Base-by-base conservation (phyloP, 2,113 vertebrate species). In the Cyanocitta stelleri region DNA sequence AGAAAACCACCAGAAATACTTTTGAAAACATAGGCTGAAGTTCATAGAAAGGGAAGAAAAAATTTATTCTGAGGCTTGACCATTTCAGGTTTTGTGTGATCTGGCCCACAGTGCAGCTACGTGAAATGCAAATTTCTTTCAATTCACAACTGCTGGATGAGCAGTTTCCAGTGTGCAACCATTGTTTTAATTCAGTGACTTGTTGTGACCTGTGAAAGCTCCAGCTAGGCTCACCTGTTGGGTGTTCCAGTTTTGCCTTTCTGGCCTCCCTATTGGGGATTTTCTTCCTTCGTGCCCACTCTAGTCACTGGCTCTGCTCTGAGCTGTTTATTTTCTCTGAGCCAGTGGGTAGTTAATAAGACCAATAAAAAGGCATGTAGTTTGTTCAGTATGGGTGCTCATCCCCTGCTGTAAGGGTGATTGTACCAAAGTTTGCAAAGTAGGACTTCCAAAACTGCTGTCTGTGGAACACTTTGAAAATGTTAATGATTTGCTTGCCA, bases 131-230 rank as follows among this genome's bases (percentile, higher is more conserved):
- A 1, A 33, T 77, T 91, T 41, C 19, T 84, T 44, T 46, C 35
- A 35, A 9, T 35, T 83, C 20, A 4, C 10, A 56, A 1, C 3
- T 71, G 32, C 54, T 86, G 29, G n/a, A n/a, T 81, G 48, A 84
- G 83, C 51, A 63, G 35, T 68, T 94, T 59, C 29, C 18, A 93
- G 30, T 8, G n/a, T 56, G 30, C 16, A 54, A 30, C 44, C 16
- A 16, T 84, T 72, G 59, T 49, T 46, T 72, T 90, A 75, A 39
- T 46, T 87, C 27, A 44, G 1, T 72, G 88, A 56, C 90, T 89
- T 92, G 73, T 93, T 92, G 80, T 72, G 73, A 89, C 94, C 80
- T 92, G 94, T 92, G 90, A 33, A 78, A 81, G 20, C 83, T 78
- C 61, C 39, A 84, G 30, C 61, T 72, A 21, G 61, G 44, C 63